phyloP scores from a whole-genome alignment of 2,888 invertebrate genomes.

The Panzeria rudis region DNA sequence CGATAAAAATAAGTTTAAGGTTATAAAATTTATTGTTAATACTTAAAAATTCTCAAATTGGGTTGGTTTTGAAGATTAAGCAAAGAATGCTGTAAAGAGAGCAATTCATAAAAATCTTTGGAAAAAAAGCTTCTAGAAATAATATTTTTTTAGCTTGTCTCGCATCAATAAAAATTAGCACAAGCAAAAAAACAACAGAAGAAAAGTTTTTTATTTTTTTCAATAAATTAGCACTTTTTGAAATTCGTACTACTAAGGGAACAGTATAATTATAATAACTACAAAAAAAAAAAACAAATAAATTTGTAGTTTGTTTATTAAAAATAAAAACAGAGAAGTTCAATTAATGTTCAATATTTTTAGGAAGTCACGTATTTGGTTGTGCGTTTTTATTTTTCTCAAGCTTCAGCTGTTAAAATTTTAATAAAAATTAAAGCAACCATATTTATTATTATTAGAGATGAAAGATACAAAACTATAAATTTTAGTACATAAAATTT shows the following conservation, averaged over 20 bases:
- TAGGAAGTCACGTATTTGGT: conserved; percentile 55
- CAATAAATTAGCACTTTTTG: not conserved
- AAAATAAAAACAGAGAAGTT: conserved; percentile 6
- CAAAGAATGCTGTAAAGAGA: too few relatives aligned
- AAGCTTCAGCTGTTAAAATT: not conserved
- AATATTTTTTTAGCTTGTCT: not conserved
- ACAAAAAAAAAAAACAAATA: not conserved
- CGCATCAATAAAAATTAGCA: not conserved
- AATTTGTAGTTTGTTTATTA: not conserved
- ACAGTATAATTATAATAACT: not conserved
- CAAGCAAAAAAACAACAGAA: not conserved
- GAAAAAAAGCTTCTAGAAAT: not conserved
- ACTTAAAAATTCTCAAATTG: too few relatives aligned
- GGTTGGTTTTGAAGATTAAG: too few relatives aligned
- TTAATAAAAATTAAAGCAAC: not conserved
- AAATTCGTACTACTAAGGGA: not conserved
- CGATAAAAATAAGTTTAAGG: too few relatives aligned
- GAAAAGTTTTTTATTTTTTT: not conserved
- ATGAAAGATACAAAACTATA: too few relatives aligned
- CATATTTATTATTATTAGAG: not conserved
- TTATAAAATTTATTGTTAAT: too few relatives aligned
- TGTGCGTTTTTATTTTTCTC: conserved; percentile 4
- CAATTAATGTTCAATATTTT: conserved; percentile 35
- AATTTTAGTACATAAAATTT: not conserved
- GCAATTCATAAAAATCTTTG: too few relatives aligned